These are phyloP conservation scores for Acanthornis magna DNA, from an alignment of 2,797 vertebrate species.

Conservation along the genomic window DNA sequence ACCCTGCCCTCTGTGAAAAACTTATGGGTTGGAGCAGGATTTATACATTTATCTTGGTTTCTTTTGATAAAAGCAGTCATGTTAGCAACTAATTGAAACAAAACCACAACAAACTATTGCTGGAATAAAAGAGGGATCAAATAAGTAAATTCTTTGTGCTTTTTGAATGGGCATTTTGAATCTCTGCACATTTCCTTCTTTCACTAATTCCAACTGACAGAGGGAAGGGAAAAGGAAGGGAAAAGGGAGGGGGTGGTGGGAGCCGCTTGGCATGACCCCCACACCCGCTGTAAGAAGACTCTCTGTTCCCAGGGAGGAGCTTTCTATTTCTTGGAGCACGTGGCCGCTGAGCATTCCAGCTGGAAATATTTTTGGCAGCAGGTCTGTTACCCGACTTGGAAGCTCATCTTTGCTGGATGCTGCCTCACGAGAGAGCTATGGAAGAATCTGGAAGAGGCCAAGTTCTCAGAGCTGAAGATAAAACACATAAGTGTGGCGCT, in stretches of 20 bases:
- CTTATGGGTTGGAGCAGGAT: not conserved
- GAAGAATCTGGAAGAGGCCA: constrained; percentile 81
- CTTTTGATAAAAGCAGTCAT: not conserved
- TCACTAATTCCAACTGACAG: not conserved
- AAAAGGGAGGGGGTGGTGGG: not conserved
- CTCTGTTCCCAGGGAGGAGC: constrained; percentile 63
- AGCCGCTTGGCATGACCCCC: not conserved
- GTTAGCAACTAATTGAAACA: not conserved
- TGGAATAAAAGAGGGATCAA: not conserved
- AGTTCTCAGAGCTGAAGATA: constrained; percentile 82
- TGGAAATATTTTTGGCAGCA: constrained; percentile 82
- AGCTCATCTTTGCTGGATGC: constrained; percentile 82
- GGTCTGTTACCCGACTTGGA: constrained; percentile 80
- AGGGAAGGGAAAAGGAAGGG: not conserved
- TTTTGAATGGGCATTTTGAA: not conserved
- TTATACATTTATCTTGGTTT: not conserved
- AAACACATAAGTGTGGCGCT: constrained; percentile 67
- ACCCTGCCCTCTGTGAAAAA: not conserved
- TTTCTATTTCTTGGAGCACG: constrained; percentile 76
- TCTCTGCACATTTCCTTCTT: not conserved
- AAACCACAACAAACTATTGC: not conserved
- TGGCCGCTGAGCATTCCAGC: constrained; percentile 60
- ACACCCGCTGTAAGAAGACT: not conserved
- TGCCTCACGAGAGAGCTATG: constrained; percentile 75
- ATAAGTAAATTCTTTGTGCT: not conserved